A percentile compares a stretch with the other conserved stretches of the same genome.
Evolutionary conservation across 2,797 vertebrate species (phyloP).

Genomic region (Arnoldichthys spilopterus): DNA sequence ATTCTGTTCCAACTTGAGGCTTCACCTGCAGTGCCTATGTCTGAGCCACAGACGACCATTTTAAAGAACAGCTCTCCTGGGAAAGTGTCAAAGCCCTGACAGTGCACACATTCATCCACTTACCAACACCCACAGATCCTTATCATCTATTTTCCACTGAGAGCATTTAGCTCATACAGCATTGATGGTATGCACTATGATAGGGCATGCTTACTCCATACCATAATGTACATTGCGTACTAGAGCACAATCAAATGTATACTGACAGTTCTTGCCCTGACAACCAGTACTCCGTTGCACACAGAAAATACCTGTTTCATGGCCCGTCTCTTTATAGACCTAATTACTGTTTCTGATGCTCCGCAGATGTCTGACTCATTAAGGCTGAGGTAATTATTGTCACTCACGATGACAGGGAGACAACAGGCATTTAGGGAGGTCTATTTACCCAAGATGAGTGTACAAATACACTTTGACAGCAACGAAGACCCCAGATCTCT

Average conservation of each 20-base stretch:
- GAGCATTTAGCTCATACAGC: background rate
- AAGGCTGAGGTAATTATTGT: conserved; percentile 50
- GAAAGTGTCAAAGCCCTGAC: conserved; percentile 9
- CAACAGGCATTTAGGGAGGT: conserved; percentile 49
- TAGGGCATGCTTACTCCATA: background rate
- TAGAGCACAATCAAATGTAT: background rate
- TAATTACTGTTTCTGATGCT: conserved; percentile 50
- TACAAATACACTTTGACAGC: conserved; percentile 7
- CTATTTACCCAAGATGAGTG: conserved; percentile 39
- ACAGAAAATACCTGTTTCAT: conserved; percentile 14
- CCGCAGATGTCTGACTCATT: conserved; percentile 36
- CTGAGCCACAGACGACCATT: conserved; percentile 33
- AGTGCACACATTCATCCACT: background rate
- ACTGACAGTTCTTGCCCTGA: conserved; percentile 28
- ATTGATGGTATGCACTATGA: background rate
- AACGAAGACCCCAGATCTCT: background rate
- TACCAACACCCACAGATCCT: conserved; percentile 5
- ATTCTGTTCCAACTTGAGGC: conserved; percentile 44
- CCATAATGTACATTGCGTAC: background rate
- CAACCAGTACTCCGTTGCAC: background rate
- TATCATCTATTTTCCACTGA: background rate
- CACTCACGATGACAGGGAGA: conserved; percentile 34
- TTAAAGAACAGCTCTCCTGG: conserved; percentile 20
- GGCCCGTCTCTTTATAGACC: conserved; percentile 6
- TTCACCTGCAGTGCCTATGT: conserved; percentile 23